Conservation (phyloP, 2,113 vertebrate species). For the Rhinoptilus africanus region DNA sequence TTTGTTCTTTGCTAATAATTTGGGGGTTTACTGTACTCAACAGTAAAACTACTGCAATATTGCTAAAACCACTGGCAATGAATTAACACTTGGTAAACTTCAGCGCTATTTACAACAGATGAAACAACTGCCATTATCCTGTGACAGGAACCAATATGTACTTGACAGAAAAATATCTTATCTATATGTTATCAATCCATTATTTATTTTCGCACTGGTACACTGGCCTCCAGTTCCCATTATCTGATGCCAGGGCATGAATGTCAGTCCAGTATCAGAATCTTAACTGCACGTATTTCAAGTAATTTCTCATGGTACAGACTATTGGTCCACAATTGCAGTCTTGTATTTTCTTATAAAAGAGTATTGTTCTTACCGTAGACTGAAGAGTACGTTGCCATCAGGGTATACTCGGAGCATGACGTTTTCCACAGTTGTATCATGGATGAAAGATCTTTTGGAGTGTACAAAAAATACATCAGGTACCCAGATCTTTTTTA, state of each 20-base stretch:
- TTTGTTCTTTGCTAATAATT: not conserved
- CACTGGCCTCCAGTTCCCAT: not conserved
- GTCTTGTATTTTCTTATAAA: not conserved
- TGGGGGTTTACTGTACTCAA: not conserved
- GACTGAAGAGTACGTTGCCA: slow-evolving; percentile 89
- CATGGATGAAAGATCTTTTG: slow-evolving; percentile 92
- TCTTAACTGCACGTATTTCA: not conserved
- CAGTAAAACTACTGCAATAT: not conserved
- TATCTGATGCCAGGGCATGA: not conserved
- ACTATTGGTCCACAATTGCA: not conserved
- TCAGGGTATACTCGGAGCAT: slow-evolving; percentile 88
- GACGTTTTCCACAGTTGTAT: slow-evolving; percentile 89
- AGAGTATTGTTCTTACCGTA: slow-evolving; percentile 73
- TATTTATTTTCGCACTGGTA: not conserved
- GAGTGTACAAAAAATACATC: slow-evolving; percentile 94
- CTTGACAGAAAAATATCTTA: not conserved
- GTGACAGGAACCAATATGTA: not conserved
- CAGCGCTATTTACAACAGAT: not conserved
- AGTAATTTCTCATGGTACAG: not conserved
- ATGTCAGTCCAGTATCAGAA: not conserved
- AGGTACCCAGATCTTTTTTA: slow-evolving; percentile 93
- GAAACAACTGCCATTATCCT: not conserved
- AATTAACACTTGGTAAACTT: not conserved
- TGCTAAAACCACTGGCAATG: not conserved
- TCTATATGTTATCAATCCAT: not conserved